These are phyloP conservation scores for Drosophila longiperda DNA, from an alignment of 2,888 invertebrate species.

Conservation along the genomic window DNA sequence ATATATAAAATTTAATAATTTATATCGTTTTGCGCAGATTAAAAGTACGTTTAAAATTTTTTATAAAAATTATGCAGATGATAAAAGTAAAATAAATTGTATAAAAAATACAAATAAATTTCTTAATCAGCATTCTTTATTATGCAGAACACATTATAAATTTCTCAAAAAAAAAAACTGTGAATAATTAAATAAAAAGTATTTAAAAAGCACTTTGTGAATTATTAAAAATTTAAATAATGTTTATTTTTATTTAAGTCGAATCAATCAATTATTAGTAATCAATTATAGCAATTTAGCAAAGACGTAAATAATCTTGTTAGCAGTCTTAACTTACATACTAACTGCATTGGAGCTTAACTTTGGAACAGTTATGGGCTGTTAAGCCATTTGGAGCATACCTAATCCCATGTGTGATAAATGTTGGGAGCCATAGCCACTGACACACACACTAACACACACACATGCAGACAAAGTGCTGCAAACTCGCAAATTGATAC, in stretches of 20 bases:
- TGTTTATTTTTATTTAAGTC: neutral
- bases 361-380: conserved; percentile 25
- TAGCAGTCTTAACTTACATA: neutral
- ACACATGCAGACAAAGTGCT: neutral
- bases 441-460: conserved; percentile 17
- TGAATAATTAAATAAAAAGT: neutral
- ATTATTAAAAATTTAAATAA: neutral
- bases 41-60: neutral
- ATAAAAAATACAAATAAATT: neutral
- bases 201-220: neutral
- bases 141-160: neutral
- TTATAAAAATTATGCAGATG: neutral
- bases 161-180: neutral
- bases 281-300: neutral
- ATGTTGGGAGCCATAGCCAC: conserved; percentile 34
- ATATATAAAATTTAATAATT: neutral
- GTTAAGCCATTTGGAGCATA: conserved; percentile 40
- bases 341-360: conserved; percentile 5
- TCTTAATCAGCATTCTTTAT: too few species aligned
- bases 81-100: too few species aligned
- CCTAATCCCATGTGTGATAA: conserved; percentile 47
- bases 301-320: neutral
- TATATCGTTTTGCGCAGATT: neutral
- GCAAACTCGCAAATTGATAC: conserved; percentile 63
- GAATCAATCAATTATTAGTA: neutral